Percentiles rank a stretch among this genome's conserved stretches.
These are phyloP conservation scores for Drosophila quinaria DNA, from an alignment of 2,888 invertebrate species.

Conservation along the genomic window DNA sequence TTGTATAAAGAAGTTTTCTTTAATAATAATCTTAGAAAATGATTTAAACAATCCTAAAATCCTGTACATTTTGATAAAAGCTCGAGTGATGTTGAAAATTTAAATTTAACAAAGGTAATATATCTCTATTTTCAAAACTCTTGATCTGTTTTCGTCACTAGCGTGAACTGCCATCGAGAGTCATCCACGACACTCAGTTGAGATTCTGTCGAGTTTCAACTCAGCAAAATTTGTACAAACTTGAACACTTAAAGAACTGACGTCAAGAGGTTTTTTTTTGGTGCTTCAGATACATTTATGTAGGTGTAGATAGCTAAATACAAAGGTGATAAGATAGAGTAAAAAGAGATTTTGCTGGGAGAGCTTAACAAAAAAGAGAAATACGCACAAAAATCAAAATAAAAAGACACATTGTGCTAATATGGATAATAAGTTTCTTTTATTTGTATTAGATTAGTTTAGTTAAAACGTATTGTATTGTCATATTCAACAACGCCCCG, in stretches of 20 bases:
- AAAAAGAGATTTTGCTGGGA: not conserved
- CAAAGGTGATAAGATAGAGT: constrained; percentile 1
- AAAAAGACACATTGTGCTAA: constrained; percentile 14
- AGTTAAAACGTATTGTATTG: constrained; percentile 48
- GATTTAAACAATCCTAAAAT: no score
- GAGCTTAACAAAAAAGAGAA: not conserved
- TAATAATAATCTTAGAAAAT: no score
- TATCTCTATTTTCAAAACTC: no score
- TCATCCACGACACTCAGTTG: not conserved
- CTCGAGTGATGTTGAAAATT: no score
- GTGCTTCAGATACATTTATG: constrained; percentile 6
- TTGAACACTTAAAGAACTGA: not conserved
- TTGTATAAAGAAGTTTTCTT: no score
- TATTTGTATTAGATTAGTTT: constrained; percentile 66
- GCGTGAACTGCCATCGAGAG: not conserved
- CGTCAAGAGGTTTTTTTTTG: constrained; percentile 7
- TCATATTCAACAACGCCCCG: constrained; percentile 61
- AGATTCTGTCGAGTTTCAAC: not conserved
- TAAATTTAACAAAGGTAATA: no score
- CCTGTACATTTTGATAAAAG: no score
- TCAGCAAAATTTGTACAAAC: not conserved
- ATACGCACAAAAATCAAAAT: not conserved
- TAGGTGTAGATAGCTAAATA: not conserved
- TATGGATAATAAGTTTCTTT: constrained; percentile 40
- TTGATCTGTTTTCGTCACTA: not conserved